Percentiles rank a stretch among this genome's conserved stretches.
These are phyloP conservation scores for Subanguina moxae DNA, from an alignment of 1,140 invertebrate species.

Conservation along the genomic window DNA sequence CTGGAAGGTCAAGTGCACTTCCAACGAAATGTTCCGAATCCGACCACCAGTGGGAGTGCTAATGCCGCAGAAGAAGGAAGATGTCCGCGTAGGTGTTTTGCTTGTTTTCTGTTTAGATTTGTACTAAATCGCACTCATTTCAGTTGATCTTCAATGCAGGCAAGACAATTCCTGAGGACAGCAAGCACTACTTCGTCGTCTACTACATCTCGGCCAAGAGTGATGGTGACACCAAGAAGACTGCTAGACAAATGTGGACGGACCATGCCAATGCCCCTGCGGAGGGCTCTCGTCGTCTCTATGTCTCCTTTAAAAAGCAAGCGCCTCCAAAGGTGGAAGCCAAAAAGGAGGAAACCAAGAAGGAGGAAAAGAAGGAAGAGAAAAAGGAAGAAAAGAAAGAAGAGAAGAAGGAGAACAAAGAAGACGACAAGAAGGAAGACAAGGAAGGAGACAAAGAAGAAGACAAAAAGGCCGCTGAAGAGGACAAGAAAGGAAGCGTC, in stretches of 20 bases:
- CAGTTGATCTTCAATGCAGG: slow-evolving; percentile 41
- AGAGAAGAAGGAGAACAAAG: slow-evolving; percentile 32
- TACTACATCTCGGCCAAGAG: slow-evolving; percentile 38
- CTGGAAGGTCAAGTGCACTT: slow-evolving; percentile 50
- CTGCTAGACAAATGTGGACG: slow-evolving; percentile 19
- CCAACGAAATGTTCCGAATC: slow-evolving; percentile 52
- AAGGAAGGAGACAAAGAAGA: neutral
- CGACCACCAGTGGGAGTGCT: slow-evolving; percentile 41
- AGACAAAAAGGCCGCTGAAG: neutral
- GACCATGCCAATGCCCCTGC: slow-evolving; percentile 35
- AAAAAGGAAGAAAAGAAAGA: neutral
- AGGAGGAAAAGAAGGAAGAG: too few species aligned
- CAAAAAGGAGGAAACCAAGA: too few species aligned
- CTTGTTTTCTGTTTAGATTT: slow-evolving; percentile 9
- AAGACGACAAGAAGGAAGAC: neutral
- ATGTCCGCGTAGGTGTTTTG: slow-evolving; percentile 21
- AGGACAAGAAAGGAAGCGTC: slow-evolving; percentile 39
- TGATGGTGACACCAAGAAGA: slow-evolving; percentile 11
- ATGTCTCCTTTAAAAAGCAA: slow-evolving; percentile 44
- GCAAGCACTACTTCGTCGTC: slow-evolving; percentile 50
- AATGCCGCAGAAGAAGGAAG: slow-evolving; percentile 26
- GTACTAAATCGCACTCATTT: slow-evolving; percentile 7
- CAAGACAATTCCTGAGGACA: slow-evolving; percentile 39
- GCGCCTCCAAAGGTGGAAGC: slow-evolving; percentile 16
- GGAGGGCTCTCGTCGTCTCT: slow-evolving; percentile 33